Evolutionary conservation across 2,888 invertebrate species (phyloP), one percentile per base, ranked within the genome.

Genomic region (Antheraea assamensis): DNA sequence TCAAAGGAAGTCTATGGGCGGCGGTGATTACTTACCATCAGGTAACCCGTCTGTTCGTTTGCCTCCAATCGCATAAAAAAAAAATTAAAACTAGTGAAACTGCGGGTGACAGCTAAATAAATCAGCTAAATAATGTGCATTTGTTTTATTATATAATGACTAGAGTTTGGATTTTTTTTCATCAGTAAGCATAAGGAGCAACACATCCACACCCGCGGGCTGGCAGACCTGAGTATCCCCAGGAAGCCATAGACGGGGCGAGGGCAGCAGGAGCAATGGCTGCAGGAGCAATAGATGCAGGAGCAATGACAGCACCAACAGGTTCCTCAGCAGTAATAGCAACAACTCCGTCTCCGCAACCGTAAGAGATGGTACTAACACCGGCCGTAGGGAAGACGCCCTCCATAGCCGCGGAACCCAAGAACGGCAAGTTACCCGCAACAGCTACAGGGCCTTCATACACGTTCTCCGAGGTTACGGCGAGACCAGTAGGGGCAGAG

Each of bases 321-420:
- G 49, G 49, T 49, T 49, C 49, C 49, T 49, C 49, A 52, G 52
- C 7, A 21, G 21, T 52, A 21, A 52, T 52, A n/a, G 52, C 52
- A 21, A 52, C 52, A 52, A 5, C 21, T 21, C 52, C 52, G 52
- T 52, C 52, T 7, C 52, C 52, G 52, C 58, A 58, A 24, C 58
- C 58, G 58, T 58, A 58, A 3, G 58, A 58, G 7, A 58, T 58
- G 0, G 58, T 24, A 24, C 58, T 58, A 58, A 13, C 1, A 58
- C 58, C 58, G 3, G n/a, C 24, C n/a, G 58, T 58, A 58, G 58
- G 58, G 58, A 58, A 58, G 24, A 58, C 58, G 58, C 58, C 58
- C 58, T 58, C 24, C 58, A 58, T 24, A 24, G 58, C 58, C 58
- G 58, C 58, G 58, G 58, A 24, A 58, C 58, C 58, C 13, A 58